These are phyloP conservation scores for Pachyseris speciosa DNA, from an alignment of 64 coral and sea anemone genomes.

Conservation along the genomic window DNA sequence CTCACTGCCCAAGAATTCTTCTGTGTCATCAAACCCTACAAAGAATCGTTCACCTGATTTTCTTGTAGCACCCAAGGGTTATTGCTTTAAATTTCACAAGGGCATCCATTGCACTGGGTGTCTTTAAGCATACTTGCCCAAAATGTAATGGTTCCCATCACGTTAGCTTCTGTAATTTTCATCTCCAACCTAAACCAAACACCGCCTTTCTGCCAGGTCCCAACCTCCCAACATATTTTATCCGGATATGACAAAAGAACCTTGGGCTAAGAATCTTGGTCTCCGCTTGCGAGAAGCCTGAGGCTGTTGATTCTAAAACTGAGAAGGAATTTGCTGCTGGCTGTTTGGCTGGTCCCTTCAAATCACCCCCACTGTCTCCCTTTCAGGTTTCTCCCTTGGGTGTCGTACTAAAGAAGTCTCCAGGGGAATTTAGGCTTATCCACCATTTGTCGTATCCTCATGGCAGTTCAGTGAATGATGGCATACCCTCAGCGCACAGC, in stretches of 20 bases:
- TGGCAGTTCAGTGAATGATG: not conserved
- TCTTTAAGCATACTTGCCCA: slow-evolving; percentile 37
- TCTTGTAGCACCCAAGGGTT: not conserved
- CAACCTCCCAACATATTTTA: slow-evolving; percentile 25
- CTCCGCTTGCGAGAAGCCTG: not conserved
- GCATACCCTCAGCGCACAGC: not conserved
- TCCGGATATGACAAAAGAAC: no score
- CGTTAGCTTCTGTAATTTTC: not conserved
- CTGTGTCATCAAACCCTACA: not conserved
- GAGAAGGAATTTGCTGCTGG: not conserved
- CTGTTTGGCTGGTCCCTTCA: not conserved
- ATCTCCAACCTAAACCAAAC: not conserved
- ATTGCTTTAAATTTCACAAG: slow-evolving; percentile 46
- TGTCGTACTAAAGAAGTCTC: not conserved
- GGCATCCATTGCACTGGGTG: not conserved
- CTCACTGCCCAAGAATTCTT: not conserved
- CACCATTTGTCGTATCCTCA: not conserved
- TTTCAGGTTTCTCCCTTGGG: not conserved
- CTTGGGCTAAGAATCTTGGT: not conserved
- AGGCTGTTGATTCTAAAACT: not conserved
- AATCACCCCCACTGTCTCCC: not conserved
- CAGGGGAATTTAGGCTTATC: not conserved
- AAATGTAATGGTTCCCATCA: not conserved
- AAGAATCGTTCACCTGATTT: not conserved
- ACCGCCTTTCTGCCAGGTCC: not conserved